phyloP scores from a whole-genome alignment of 2,888 invertebrate genomes.

The Nymphalis polychloros region DNA sequence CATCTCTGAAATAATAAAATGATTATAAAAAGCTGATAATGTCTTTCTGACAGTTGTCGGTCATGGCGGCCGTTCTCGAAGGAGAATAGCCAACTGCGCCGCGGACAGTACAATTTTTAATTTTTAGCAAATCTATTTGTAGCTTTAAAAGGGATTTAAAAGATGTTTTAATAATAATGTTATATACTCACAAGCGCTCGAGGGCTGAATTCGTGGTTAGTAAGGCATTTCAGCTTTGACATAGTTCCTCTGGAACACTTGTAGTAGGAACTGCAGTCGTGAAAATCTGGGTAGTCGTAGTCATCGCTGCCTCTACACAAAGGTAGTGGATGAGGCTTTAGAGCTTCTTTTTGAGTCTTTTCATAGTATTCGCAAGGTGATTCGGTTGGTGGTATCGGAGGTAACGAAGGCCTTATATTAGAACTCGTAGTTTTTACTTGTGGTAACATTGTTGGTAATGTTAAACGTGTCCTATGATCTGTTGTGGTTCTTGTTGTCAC shows the following conservation, averaged over 20 bases:
- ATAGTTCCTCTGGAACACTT: conserved; percentile 27
- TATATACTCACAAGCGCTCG: conserved; percentile 33
- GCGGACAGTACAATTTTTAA: too few relatives aligned
- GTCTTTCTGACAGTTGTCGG: too few relatives aligned
- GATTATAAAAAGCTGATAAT: not conserved
- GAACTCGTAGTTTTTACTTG: not conserved
- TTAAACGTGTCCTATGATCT: not conserved
- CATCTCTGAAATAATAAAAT: conserved; percentile 36
- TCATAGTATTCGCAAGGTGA: conserved; percentile 20
- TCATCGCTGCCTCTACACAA: conserved; percentile 12
- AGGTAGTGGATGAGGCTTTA: not conserved
- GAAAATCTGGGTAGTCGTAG: conserved; percentile 25
- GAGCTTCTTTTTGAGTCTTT: not conserved
- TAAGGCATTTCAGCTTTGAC: conserved; percentile 22
- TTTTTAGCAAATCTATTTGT: too few relatives aligned
- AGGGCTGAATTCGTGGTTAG: conserved; percentile 34
- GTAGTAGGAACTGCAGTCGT: conserved; percentile 28
- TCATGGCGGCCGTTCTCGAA: too few relatives aligned
- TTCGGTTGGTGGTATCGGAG: conserved; percentile 18
- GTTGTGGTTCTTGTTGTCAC: conserved; percentile 4
- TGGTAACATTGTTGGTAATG: not conserved
- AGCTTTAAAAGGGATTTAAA: too few relatives aligned
- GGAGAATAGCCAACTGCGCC: too few relatives aligned
- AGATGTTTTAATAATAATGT: not conserved
- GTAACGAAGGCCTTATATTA: conserved; percentile 5